Conservation (phyloP, 2,888 invertebrate species). For the Nomada flava region DNA sequence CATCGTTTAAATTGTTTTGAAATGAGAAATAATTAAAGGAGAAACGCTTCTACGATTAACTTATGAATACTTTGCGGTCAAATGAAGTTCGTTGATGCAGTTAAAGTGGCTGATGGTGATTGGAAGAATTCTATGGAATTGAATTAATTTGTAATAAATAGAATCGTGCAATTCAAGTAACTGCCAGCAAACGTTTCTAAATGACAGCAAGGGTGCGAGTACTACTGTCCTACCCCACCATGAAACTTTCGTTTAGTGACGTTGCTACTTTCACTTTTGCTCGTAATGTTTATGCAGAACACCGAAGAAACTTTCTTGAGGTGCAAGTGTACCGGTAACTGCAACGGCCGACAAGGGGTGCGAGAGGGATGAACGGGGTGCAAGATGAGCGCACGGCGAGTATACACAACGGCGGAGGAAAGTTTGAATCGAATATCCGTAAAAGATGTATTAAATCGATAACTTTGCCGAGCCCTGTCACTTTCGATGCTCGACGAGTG, state of each 20-base stretch:
- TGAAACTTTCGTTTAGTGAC: constrained; percentile 72
- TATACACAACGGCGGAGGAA: constrained; percentile 58
- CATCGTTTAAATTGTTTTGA: too few species aligned
- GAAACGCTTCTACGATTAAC: too few species aligned
- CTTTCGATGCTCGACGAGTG: constrained; percentile 32
- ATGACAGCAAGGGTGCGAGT: constrained; percentile 69
- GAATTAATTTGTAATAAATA: neutral
- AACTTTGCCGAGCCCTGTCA: constrained; percentile 48
- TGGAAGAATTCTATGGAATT: neutral
- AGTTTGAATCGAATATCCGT: constrained; percentile 70
- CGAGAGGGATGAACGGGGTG: constrained; percentile 38
- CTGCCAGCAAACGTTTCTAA: constrained; percentile 42
- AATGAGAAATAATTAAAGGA: too few species aligned
- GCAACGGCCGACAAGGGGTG: constrained; percentile 57
- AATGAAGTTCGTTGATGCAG: neutral
- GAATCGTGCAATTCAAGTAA: neutral
- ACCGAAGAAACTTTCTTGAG: constrained; percentile 81
- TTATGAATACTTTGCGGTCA: too few species aligned
- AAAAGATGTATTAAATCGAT: constrained; percentile 70
- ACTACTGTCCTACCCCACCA: constrained; percentile 66
- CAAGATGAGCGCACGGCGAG: constrained; percentile 36
- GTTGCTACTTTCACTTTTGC: constrained; percentile 82
- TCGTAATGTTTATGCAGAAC: constrained; percentile 83
- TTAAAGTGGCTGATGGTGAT: neutral
- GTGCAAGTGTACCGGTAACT: constrained; percentile 68